A percentile compares a stretch with the other conserved stretches of the same genome.
phyloP scores from a whole-genome alignment of 1,140 invertebrate species.

The Drosophila equinoxialis region DNA sequence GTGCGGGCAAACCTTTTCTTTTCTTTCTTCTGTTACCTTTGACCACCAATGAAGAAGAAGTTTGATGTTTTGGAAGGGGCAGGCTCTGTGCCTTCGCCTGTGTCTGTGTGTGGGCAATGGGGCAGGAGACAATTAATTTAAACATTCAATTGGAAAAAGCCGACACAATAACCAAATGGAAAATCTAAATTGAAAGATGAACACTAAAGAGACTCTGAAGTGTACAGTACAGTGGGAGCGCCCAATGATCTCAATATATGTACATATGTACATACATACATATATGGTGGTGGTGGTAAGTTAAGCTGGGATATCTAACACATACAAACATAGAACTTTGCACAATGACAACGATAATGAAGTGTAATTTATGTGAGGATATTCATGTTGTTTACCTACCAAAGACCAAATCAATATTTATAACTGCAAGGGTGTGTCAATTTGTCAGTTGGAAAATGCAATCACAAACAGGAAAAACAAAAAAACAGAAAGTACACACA shows the following conservation, averaged over 20 bases:
- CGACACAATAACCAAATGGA: too few relatives aligned
- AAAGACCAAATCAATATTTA: slow-evolving; percentile 66
- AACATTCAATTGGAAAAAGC: slow-evolving; percentile 30
- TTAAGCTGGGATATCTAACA: too few relatives aligned
- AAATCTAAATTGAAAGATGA: too few relatives aligned
- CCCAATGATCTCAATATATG: too few relatives aligned
- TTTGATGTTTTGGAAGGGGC: not conserved
- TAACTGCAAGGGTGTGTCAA: slow-evolving; percentile 40
- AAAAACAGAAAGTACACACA: not conserved
- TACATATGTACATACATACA: too few relatives aligned
- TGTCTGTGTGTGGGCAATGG: not conserved
- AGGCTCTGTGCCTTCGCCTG: not conserved
- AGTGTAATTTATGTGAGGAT: slow-evolving; percentile 63
- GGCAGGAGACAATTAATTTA: slow-evolving; percentile 72
- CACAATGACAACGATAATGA: slow-evolving; percentile 50
- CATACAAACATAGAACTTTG: not conserved
- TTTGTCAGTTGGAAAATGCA: slow-evolving; percentile 20
- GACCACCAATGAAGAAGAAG: slow-evolving; percentile 38
- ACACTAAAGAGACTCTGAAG: too few relatives aligned
- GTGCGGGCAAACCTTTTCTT: slow-evolving; percentile 43
- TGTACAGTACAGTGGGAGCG: too few relatives aligned
- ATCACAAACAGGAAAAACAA: not conserved
- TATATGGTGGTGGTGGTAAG: not conserved
- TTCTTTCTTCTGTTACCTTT: slow-evolving; percentile 28
- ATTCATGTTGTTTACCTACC: slow-evolving; percentile 14